These are phyloP conservation scores for Plemyria rubiginata DNA, from an alignment of 2,888 invertebrate species.

Conservation along the genomic window DNA sequence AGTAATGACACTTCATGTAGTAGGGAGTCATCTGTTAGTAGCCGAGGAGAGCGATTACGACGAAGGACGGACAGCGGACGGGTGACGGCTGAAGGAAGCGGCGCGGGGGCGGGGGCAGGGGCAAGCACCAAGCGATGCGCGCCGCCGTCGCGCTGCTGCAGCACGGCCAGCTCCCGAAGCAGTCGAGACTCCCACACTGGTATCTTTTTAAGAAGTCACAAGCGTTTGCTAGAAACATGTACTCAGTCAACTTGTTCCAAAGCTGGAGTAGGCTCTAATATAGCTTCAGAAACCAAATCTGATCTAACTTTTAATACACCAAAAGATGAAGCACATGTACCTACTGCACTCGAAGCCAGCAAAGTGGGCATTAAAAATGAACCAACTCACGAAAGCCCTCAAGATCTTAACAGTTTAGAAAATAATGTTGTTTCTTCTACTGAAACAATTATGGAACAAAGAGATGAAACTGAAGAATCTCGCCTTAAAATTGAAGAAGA, in stretches of 20 bases:
- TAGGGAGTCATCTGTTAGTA: conserved; percentile 76
- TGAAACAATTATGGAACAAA: conserved; percentile 54
- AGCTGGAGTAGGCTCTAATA: conserved; percentile 61
- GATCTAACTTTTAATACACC: conserved; percentile 61
- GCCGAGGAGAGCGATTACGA: conserved; percentile 70
- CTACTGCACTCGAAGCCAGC: conserved; percentile 56
- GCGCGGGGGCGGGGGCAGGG: not conserved
- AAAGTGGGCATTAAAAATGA: conserved; percentile 58
- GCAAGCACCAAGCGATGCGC: conserved; percentile 59
- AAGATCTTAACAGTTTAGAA: conserved; percentile 50
- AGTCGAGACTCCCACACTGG: conserved; percentile 79
- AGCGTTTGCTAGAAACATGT: conserved; percentile 77
- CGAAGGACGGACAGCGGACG: conserved; percentile 68
- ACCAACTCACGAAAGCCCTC: conserved; percentile 50
- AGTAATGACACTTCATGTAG: conserved; percentile 71
- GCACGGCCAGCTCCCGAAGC: conserved; percentile 79
- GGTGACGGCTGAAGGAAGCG: not conserved
- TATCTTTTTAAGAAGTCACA: conserved; percentile 87
- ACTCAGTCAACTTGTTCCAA: conserved; percentile 62
- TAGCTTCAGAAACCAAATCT: conserved; percentile 58
- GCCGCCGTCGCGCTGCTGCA: conserved; percentile 72
- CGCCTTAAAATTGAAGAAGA: conserved; percentile 59
- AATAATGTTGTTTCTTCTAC: conserved; percentile 50
- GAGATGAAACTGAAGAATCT: conserved; percentile 74
- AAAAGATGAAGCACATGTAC: conserved; percentile 65